Evolutionary conservation across 2,797 vertebrate genomes (phyloP).

Genomic region (Sarcoramphus papa): DNA sequence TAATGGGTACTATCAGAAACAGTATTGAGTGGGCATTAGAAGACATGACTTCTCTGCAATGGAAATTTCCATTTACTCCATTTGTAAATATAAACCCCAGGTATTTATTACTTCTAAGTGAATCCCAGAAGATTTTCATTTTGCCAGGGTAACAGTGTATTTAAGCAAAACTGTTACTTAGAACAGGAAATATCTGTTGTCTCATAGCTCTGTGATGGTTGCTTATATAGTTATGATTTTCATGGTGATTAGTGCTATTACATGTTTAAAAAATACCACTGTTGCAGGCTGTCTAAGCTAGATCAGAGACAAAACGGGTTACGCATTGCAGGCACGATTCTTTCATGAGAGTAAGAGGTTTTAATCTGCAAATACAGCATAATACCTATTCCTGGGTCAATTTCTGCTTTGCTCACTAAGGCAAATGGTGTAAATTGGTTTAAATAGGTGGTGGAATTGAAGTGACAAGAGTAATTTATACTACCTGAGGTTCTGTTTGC

Average conservation of each 20-base stretch:
- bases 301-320: neutral
- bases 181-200: neutral
- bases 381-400: neutral
- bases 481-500: neutral
- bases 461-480: constrained; percentile 58
- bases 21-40: neutral
- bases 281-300: neutral
- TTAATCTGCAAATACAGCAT: neutral
- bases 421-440: constrained; percentile 39
- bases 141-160: neutral
- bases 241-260: neutral
- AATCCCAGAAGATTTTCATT: neutral
- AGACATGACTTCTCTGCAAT: neutral
- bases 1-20: neutral
- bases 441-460: constrained; percentile 46
- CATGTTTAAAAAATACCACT: neutral
- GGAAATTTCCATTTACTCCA: neutral
- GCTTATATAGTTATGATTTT: neutral
- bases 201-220: neutral
- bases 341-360: neutral
- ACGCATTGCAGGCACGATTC: neutral
- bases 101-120: neutral
- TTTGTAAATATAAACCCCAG: neutral
- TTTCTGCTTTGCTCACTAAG: constrained; percentile 29
- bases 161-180: neutral